Percentiles rank a stretch among this genome's conserved stretches.
Evolutionary conservation across 2,797 vertebrate genomes (phyloP).

Genomic region (Leptatherina wallacei): DNA sequence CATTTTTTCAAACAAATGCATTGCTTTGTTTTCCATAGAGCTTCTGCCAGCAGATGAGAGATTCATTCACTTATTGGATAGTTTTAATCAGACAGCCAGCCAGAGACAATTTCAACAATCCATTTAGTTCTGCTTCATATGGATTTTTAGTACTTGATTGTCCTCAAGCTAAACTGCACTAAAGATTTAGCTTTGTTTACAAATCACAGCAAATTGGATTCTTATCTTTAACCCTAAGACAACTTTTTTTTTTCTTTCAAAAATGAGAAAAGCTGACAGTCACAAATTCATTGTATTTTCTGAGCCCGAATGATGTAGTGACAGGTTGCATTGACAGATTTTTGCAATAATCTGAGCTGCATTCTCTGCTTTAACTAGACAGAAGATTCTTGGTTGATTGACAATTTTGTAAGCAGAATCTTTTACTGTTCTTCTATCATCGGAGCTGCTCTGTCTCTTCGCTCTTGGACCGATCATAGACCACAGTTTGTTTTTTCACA

Average conservation of each 20-base stretch:
- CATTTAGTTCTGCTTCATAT: slow-evolving; percentile 32
- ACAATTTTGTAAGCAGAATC: slow-evolving; percentile 70
- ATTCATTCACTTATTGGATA: slow-evolving; percentile 29
- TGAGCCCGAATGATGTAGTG: slow-evolving; percentile 5
- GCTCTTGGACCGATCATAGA: slow-evolving; percentile 83
- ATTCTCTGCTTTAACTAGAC: slow-evolving; percentile 61
- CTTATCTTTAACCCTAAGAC: slow-evolving; percentile 13
- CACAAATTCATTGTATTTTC: slow-evolving; percentile 21
- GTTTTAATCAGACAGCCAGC: slow-evolving; percentile 62
- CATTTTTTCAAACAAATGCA: slow-evolving; percentile 54
- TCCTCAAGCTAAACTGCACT: slow-evolving; percentile 26
- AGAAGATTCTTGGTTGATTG: slow-evolving; percentile 48
- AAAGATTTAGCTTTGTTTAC: slow-evolving; percentile 40
- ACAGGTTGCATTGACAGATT: slow-evolving; percentile 19
- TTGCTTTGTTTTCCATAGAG: slow-evolving; percentile 65
- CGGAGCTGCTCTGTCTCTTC: slow-evolving; percentile 78
- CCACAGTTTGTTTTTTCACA: slow-evolving; percentile 60
- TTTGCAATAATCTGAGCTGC: slow-evolving; percentile 46
- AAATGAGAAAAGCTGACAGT: slow-evolving; percentile 10
- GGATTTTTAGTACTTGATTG: slow-evolving; percentile 24
- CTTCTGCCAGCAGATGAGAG: slow-evolving; percentile 61
- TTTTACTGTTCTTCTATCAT: slow-evolving; percentile 77
- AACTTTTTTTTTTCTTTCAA: not conserved
- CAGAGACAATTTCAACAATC: slow-evolving; percentile 75
- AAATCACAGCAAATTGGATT: slow-evolving; percentile 14